Base-by-base conservation (phyloP, 2,888 invertebrate genomes). In the Macaria notata region DNA sequence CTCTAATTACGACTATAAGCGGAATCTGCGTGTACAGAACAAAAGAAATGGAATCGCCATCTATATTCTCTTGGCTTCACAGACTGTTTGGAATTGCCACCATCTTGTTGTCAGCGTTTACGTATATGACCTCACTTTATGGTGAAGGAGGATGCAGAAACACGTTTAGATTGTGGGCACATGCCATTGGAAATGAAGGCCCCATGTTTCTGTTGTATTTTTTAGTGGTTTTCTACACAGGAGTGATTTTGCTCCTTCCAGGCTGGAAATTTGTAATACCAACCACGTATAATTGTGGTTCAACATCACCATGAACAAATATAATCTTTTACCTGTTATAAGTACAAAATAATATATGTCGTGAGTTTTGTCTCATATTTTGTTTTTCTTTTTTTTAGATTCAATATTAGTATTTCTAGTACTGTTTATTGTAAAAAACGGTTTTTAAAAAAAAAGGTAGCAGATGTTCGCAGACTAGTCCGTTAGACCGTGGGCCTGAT, bases 201-300 rank as follows among this genome's bases (percentile, higher is more conserved):
- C 75, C 70, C 73, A 76, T 77, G 9, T 41, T 41, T 9, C 9
- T 41, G 6, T 41, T 41, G 41, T 41, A 41, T n/a, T 41, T 41
- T 41, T 41, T 41, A 4, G 41, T 41, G 1, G 9, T 41, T n/a
- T 41, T 41, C 9, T 41, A 41, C n/a, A 41, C 41, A n/a, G 4
- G 4, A 8, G 41, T 41, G 41, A 9, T 41, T 5, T 41, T 41
- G 9, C 9, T 41, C 9, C 8, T 41, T 41, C 41, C 41, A 4
- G 41, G 41, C 8, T 41, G 8, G 9, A 41, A 41, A 9, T 41
- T 41, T 41, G n/a, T n/a, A 41, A 41, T 41, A n/a, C 8, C 8
- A 5, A 41, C 41, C 6, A 41, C 5, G 9, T 41, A 41, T 41
- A 41, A 41, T 41, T 41, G 41, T 41, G 5, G 9, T 8, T n/a